Base-by-base conservation (phyloP, 1,140 invertebrate species). In the Nasonia giraulti region DNA sequence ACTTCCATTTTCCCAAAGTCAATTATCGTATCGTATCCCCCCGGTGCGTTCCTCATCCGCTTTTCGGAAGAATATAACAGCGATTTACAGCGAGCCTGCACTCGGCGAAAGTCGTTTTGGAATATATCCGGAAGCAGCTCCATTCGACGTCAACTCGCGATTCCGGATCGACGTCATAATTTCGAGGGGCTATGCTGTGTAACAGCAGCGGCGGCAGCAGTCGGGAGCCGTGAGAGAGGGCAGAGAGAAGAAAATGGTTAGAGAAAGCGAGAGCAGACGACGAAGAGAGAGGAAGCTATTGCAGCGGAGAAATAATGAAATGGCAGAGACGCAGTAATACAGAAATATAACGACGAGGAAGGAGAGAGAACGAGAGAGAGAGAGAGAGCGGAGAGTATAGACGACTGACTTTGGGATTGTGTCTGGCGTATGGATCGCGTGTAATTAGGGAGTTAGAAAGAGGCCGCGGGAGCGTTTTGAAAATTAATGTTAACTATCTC, bases 141-240 rank as follows among this genome's bases (percentile, higher is more conserved):
- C 85, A 89, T 88, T 89, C 88, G 87, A 89, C 87, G 88, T 88
- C 88, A 89, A 88, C 89, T 87, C 88, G 88, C 88, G 88, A 89
- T 89, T 89, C 88, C 87, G 87, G 82, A 89, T 90, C 88, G 89
- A 91, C 87, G 88, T 89, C 88, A 90, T 91, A 91, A 92, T 92
- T 91, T 89, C 86, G 79, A 82, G 86, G 14, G 83, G 87, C 87
- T 85, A 87, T 87, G 85, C 83, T 87, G 73, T 83, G 44, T 86
- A 84, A 83, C 86, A 12, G 50, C 12, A 12, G 31, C 47, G 14
- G 71, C 4, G 33, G 33, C 4, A 37, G 33, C 2, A 44, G 75
- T 31, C 47, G 44, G 37, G 23, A 76, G 55, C 27, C 27, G 27
- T 17, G 27, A 17, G 50, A 55, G 50, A 33, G 77, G 66, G 44